Percentiles rank a stretch among this genome's conserved stretches.
Evolutionary conservation across 2,113 vertebrate species (phyloP).

Genomic region (Hemiprocne comata): DNA sequence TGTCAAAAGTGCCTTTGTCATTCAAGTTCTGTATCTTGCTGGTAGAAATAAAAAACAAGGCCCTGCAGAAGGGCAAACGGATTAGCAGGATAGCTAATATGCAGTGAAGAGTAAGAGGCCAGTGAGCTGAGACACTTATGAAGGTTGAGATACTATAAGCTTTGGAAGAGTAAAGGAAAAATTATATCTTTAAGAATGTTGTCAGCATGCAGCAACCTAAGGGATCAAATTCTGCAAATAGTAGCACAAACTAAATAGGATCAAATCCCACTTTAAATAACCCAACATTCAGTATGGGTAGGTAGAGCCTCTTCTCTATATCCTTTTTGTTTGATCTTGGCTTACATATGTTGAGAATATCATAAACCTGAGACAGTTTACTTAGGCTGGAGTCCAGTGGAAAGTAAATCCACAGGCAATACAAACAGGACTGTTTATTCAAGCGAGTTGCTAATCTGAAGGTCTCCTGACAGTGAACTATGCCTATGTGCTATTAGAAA

Average conservation of each 20-base stretch:
- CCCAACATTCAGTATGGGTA: background rate
- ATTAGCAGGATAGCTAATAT: background rate
- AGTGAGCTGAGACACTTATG: background rate
- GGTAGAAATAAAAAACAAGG: slow-evolving; percentile 1
- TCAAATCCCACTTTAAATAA: background rate
- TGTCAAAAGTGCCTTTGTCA: slow-evolving; percentile 2
- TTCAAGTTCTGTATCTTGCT: background rate
- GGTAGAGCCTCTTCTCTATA: background rate
- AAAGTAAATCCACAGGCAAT: background rate
- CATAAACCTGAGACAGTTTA: background rate
- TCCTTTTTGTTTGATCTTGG: background rate
- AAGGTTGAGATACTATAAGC: background rate
- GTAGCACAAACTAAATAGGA: background rate
- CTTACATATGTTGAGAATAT: background rate
- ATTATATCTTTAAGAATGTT: background rate
- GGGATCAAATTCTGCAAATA: background rate
- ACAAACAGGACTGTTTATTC: background rate
- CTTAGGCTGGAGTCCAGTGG: background rate
- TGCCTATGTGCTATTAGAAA: background rate
- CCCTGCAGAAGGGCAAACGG: background rate
- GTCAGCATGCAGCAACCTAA: background rate
- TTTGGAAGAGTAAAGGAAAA: slow-evolving; percentile 12
- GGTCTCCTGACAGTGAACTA: background rate
- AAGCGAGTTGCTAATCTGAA: background rate
- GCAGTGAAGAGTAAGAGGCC: background rate